phyloP scores from a whole-genome alignment of 92 coral and sea anemone genomes.

The Parazoanthus atlanticus region DNA sequence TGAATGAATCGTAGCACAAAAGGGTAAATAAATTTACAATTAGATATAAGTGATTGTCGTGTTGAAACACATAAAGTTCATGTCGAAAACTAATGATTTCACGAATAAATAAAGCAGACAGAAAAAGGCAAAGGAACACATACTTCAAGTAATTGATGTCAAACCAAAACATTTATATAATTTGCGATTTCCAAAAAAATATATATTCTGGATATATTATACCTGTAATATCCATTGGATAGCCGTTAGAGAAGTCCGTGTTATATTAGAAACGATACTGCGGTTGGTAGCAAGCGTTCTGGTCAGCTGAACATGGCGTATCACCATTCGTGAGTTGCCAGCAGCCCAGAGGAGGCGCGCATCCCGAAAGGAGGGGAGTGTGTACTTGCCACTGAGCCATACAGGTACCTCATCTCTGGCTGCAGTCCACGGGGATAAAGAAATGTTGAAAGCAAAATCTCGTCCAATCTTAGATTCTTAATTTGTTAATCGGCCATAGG shows the following conservation, averaged over 20 bases:
- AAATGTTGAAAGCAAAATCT: too few relatives aligned
- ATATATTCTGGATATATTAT: background rate
- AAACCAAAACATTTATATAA: background rate
- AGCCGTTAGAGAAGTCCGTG: background rate
- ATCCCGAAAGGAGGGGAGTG: background rate
- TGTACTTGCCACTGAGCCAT: background rate
- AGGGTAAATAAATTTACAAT: background rate
- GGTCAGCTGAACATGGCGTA: background rate
- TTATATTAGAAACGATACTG: background rate
- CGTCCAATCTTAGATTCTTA: too few relatives aligned
- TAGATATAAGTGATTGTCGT: background rate
- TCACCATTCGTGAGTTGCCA: background rate
- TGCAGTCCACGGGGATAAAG: too few relatives aligned
- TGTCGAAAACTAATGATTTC: background rate
- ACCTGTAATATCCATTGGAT: background rate
- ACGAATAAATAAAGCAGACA: background rate
- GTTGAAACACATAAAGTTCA: background rate
- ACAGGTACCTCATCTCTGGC: too few relatives aligned
- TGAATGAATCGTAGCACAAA: too few relatives aligned
- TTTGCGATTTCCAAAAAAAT: background rate
- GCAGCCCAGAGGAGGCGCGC: background rate
- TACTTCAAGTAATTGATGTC: too few relatives aligned
- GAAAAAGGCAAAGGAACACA: background rate
- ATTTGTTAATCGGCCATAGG: too few relatives aligned
- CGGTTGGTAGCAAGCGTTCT: background rate